phyloP scores from a whole-genome alignment of 2,888 invertebrate species.

The Ormyrus nitidulus region DNA sequence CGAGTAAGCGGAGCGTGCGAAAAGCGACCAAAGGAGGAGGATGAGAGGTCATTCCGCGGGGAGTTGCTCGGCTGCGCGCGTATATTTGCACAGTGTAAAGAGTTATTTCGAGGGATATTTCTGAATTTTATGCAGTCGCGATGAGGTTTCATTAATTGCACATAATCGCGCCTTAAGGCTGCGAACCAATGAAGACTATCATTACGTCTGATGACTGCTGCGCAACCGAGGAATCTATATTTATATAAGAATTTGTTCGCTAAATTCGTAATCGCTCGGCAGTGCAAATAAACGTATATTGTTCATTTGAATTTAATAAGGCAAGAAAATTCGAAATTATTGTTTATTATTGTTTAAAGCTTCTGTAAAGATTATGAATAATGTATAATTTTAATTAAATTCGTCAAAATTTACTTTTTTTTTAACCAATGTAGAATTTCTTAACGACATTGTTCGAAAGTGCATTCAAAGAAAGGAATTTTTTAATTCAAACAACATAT shows the following conservation, averaged over 20 bases:
- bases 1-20: constrained; percentile 13
- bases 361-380: too few relatives aligned
- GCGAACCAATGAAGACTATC: constrained; percentile 52
- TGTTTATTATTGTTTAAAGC: too few relatives aligned
- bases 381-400: too few relatives aligned
- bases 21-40: constrained; percentile 39
- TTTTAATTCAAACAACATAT: too few relatives aligned
- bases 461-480: too few relatives aligned
- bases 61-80: not conserved
- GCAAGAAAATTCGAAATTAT: too few relatives aligned
- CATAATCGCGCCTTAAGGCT: constrained; percentile 45
- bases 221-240: constrained; percentile 14
- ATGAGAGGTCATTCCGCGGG: constrained; percentile 44
- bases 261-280: too few relatives aligned
- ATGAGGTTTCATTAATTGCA: constrained; percentile 53
- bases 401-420: too few relatives aligned
- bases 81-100: constrained; percentile 2
- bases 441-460: too few relatives aligned
- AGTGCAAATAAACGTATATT: too few relatives aligned
- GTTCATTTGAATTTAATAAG: too few relatives aligned
- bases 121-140: constrained; percentile 34
- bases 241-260: constrained; percentile 23
- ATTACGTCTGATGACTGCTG: constrained; percentile 50
- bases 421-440: too few relatives aligned
- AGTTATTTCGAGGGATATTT: constrained; percentile 29